Base-by-base conservation (phyloP, 2,113 vertebrate genomes). In the Crotalus tigris region DNA sequence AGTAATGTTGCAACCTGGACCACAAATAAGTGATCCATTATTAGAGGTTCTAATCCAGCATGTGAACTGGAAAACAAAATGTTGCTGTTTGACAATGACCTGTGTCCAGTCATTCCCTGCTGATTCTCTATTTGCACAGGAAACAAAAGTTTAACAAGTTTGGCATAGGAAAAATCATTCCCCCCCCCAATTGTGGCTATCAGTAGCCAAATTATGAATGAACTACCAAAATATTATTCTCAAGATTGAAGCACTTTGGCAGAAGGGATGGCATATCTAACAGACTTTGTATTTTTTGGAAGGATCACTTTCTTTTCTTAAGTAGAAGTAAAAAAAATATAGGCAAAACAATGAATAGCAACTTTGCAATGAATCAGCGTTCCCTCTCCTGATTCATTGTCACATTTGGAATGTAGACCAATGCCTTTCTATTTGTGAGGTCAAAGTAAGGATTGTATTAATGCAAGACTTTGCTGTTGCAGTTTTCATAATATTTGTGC, bases 181-280 rank as follows among this genome's bases (percentile, higher is more conserved):
- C 21, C 55, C n/a, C 21, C 39, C 11, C 44, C 59, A 88, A 26
- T 69, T 69, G 54, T n/a, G 46, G 21, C 5, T 87, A 10, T 12
- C 23, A 54, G 4, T 9, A 90, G 54, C 23, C 69, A 85, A 89
- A 90, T 51, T 89, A 89, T 61, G 51, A 55, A 58, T 13, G 26
- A 29, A 23, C 75, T 46, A 90, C 12, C 59, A n/a, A 90, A 88
- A 24, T 61, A 39, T 85, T 85, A 24, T 51, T 85, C 55, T 90
- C 88, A 90, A 86, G 46, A 75, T 29, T 90, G 88, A 90, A 90
- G 69, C 92, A 93, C 46, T 33, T 86, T 58, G 87, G 26, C 53
- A 89, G 55, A 61, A 44, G 21, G 51, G 12, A 54, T 86, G 87
- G 54, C 44, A 85, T 58, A 33, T 39, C 24, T 24, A 39, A 15